Percentiles rank a stretch among this genome's conserved stretches.
phyloP scores from a whole-genome alignment of 2,113 vertebrate genomes.

The Notiomystis cincta region DNA sequence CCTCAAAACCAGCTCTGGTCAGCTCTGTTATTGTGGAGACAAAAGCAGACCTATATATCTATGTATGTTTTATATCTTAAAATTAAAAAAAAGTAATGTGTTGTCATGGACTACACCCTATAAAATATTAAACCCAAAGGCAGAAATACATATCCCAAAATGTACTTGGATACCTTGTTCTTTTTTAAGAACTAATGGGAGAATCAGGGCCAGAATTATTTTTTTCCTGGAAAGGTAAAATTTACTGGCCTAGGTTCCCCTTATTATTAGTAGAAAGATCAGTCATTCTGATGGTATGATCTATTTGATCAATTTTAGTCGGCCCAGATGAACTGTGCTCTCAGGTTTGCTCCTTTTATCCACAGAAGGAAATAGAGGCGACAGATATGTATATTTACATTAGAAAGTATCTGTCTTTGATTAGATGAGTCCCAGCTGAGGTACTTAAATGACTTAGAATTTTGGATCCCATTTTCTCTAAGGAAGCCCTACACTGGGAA shows the following conservation, averaged over 20 bases:
- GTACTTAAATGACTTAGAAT: neutral
- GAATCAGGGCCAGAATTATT: accelerated
- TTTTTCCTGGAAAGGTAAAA: neutral
- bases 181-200: neutral
- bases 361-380: neutral
- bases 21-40: neutral
- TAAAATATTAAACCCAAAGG: neutral
- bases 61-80: neutral
- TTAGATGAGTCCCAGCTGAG: neutral
- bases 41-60: neutral
- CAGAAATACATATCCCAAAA: neutral
- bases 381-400: neutral
- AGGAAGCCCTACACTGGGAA: neutral
- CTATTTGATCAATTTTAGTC: neutral
- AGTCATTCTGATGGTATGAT: neutral
- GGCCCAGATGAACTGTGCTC: neutral
- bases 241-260: neutral
- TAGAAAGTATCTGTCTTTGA: neutral
- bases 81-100: neutral
- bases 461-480: neutral
- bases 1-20: neutral
- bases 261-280: neutral
- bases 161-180: neutral
- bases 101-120: neutral
- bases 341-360: neutral